phyloP scores from a whole-genome alignment of 2,797 vertebrate genomes.

The Rhabdophis nuchalis region DNA sequence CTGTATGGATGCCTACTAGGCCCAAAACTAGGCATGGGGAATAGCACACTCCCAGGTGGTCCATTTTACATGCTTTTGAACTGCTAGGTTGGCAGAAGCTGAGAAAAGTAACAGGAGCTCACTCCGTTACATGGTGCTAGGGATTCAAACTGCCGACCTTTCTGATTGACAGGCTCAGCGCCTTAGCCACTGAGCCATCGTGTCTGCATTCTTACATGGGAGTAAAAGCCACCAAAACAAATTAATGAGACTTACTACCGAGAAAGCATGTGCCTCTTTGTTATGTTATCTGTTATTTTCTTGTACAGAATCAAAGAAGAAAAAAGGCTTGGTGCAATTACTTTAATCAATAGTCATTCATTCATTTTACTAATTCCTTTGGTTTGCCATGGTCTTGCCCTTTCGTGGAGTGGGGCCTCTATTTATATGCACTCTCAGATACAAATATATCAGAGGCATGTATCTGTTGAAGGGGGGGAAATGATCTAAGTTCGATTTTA shows the following conservation, averaged over 20 bases:
- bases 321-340: not conserved
- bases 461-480: not conserved
- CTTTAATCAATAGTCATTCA: not conserved
- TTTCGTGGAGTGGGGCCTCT: not conserved
- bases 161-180: no score
- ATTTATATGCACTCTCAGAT: not conserved
- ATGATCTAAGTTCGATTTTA: not conserved
- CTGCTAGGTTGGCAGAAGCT: no score
- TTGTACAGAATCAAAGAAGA: not conserved
- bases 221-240: not conserved
- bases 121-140: no score
- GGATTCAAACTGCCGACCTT: no score
- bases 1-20: no score
- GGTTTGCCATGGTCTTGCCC: not conserved
- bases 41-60: no score
- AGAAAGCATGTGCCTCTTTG: not conserved
- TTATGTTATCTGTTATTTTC: not conserved
- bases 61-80: no score
- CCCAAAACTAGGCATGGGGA: no score
- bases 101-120: no score
- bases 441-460: not conserved
- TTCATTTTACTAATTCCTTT: not conserved
- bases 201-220: not conserved
- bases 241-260: not conserved
- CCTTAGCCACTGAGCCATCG: no score